phyloP scores from a whole-genome alignment of 2,888 invertebrate genomes.

The Conistra vaccinii region DNA sequence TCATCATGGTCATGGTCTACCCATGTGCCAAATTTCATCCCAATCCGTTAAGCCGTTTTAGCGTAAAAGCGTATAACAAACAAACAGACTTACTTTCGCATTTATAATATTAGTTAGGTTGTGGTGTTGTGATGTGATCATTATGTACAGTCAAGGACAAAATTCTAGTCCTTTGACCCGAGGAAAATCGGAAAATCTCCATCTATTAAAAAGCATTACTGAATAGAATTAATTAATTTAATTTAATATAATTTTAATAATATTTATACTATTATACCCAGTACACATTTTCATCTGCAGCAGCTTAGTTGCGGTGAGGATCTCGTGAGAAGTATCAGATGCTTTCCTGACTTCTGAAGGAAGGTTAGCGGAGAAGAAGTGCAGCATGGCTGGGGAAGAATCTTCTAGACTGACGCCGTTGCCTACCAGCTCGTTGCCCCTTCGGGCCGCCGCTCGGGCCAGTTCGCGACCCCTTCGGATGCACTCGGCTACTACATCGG shows the following conservation, averaged over 20 bases:
- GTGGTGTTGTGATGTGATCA: not conserved
- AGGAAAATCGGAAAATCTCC: too few relatives aligned
- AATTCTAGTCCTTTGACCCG: not conserved
- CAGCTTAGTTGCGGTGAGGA: slow-evolving; percentile 84
- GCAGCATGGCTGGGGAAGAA: slow-evolving; percentile 80
- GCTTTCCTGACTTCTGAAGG: slow-evolving; percentile 80
- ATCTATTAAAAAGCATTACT: not conserved
- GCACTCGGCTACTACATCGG: slow-evolving; percentile 90
- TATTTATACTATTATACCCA: slow-evolving; percentile 69
- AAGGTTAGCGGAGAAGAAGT: slow-evolving; percentile 82
- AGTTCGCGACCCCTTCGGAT: slow-evolving; percentile 82
- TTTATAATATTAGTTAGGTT: not conserved
- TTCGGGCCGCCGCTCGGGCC: slow-evolving; percentile 76
- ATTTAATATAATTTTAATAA: not conserved
- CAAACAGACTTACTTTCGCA: too few relatives aligned
- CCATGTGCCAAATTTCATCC: too few relatives aligned
- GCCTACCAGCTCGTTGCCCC: slow-evolving; percentile 81
- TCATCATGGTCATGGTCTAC: too few relatives aligned
- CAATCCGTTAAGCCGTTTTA: too few relatives aligned
- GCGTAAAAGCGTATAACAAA: too few relatives aligned
- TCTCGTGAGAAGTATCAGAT: slow-evolving; percentile 82
- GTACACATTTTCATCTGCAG: slow-evolving; percentile 84
- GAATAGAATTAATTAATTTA: too few relatives aligned
- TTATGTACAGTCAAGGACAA: too few relatives aligned
- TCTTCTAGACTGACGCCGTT: slow-evolving; percentile 81